Evolutionary conservation across 2,888 invertebrate genomes (phyloP), one percentile per base, ranked within the genome.

Genomic region (Alloplasta piceator): DNA sequence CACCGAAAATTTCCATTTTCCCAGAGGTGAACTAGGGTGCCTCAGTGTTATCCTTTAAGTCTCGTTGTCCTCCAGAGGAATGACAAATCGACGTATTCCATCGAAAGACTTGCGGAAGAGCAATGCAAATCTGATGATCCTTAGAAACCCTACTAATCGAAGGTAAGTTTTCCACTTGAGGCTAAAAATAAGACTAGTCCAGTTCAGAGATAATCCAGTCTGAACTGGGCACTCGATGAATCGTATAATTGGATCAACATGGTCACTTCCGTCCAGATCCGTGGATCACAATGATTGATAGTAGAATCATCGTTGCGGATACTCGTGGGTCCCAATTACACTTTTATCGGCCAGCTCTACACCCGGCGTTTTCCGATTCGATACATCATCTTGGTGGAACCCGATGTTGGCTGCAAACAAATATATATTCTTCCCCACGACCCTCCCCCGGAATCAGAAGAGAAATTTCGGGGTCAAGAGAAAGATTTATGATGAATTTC

Each of bases 331-430:
- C 72, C 84, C 85, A 88, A 88, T 89, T 88, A 86, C 82, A 85
- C 86, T 84, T 87, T 88, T 88, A 86, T 88, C 85, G 81, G 77
- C 36, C 71, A 56, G 73, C 60, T 78, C 82, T 84, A 80, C 79
- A 76, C 77, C 80, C 67, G 39, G 12, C 55, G 58, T 71, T 46
- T 10, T 63, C 64, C 50, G 66, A 58, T 77, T 52, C 84, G 85
- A 89, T 89, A 85, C 88, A 88, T 89, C 88, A 88, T 86, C 78
- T 67, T 38, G 38, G 67, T 46, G 46, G 55, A 56, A 68, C 67
- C 63, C 55, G 36, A n/a, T 12, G 58, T 10, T 55, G 14, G 64
- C 6, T 66, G 16, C 52, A 66, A 38, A 52, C 60, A 10, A n/a
- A n/a, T 36, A 9, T 10, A 14, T 55, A 43, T 67, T 67, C 50